Conservation (phyloP, 2,113 vertebrate species). For the Garra rufa region DNA sequence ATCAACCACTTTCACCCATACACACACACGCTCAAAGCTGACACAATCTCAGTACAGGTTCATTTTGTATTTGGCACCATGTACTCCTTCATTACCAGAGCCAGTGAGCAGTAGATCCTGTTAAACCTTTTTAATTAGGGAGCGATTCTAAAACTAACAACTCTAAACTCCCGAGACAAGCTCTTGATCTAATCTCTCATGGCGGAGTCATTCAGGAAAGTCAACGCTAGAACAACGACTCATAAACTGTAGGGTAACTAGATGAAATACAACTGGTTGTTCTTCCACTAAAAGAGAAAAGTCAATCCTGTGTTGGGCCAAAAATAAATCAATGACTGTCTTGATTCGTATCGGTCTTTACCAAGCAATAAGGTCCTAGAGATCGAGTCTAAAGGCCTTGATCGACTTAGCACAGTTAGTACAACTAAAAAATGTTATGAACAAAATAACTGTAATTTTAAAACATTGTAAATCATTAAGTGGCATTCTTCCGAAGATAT, state of each 20-base stretch:
- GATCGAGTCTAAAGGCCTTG: neutral
- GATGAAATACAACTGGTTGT: neutral
- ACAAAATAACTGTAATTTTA: neutral
- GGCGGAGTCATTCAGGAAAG: slow-evolving; percentile 27
- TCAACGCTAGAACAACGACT: neutral
- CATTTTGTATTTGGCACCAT: slow-evolving; percentile 49
- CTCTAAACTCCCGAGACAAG: slow-evolving; percentile 38
- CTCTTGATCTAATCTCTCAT: slow-evolving; percentile 43
- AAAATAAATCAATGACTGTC: neutral
- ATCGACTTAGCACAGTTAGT: slow-evolving; percentile 37
- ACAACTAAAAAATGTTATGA: neutral
- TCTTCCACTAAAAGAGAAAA: slow-evolving; percentile 4
- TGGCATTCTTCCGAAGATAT: neutral
- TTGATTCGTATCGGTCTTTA: slow-evolving; percentile 54
- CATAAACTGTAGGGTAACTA: slow-evolving; percentile 18
- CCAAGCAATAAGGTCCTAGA: neutral
- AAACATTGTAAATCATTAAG: neutral
- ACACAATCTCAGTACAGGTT: slow-evolving; percentile 32
- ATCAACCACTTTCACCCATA: neutral
- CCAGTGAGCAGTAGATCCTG: slow-evolving; percentile 41
- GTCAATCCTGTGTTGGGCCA: neutral
- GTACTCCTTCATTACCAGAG: slow-evolving; percentile 53
- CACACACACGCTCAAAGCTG: neutral
- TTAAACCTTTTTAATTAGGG: slow-evolving; percentile 59
- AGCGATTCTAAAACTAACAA: slow-evolving; percentile 54